Evolutionary conservation across 2,797 vertebrate genomes (phyloP), one percentile per base, ranked within the genome.

Genomic region (Prunella strophiata): DNA sequence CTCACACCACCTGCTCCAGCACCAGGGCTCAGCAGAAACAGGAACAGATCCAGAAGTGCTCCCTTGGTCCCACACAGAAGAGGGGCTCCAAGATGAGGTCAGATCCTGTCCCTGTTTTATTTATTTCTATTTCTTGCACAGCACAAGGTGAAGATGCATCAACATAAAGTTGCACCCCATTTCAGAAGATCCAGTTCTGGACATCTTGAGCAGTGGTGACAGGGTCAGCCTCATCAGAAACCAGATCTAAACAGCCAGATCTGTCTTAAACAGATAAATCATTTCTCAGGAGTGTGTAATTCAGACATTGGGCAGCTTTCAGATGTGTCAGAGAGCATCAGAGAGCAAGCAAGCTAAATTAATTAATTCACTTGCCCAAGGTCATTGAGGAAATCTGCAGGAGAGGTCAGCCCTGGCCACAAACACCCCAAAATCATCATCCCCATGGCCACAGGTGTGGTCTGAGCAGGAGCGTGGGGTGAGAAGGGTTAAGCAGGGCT

Each of bases 181-280:
- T 83, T 74, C 42, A 80, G 75, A 76, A 67, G 61, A 65, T 16
- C 9, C 42, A 47, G 52, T 40, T 83, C 52, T 75, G 59, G 32
- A 59, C 0, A 1, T 18, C 13, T 71, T 57, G 51, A 47, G 65
- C 30, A 42, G 45, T 4, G 48, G 9, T 0, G 0, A 50, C 0
- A 1, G 57, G 38, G 14, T 47, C 55, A 22, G 15, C 9, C 32
- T 80, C 11, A 10, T 57, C 65, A 67, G 68, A 80, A 91, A 77
- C 6, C 32, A 67, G 29, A n/a, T 67, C 38, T 45, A 52, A 85
- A 82, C 23, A 34, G 63, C 19, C 63, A 77, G 2, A 2, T 40
- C 40, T 70, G 20, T 21, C 55, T 93, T 85, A 79, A 92, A 70
- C 1, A 2, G 73, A 63, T 25, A 90, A 58, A 75, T 43, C 2